Base-by-base conservation (phyloP, 53 echinoderm and acorn worm species). In the Apostichopus leukothele region DNA sequence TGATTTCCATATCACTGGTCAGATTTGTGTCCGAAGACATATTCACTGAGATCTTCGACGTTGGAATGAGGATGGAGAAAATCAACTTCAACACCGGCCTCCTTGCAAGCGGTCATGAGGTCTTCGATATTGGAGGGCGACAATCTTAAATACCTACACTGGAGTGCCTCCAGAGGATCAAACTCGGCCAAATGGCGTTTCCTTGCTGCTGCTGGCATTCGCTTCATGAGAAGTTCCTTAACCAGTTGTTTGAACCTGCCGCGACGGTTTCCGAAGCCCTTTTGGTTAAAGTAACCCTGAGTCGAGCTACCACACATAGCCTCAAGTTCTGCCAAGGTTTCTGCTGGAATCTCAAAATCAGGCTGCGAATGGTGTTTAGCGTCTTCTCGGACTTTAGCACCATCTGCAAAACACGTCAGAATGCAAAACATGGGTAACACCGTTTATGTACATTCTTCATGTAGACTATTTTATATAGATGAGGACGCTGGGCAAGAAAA, bases 11-110 rank as follows among this genome's bases (percentile, higher is more conserved):
- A 39, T 39, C 39, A 39, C 39, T 39, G 39, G 39, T 39, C 39
- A 39, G 39, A 39, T 39, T 39, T 39, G 39, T 53, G 78, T 78
- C 86, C 92, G 83, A 97, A 97, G 0, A 97, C 94, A 75, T 88
- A 90, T 60, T 94, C 89, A 27, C 73, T 88, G 20, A 93, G 67
- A 63, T 97, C 90, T 1, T 93, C 88, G 16, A 97, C 92, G 78
- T 90, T 83, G 68, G 92, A 94, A 86, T 97, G 95, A 16, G 98
- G 94, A 61, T 97, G 98, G 5, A 94, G 78, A 39, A 39, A 39
- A 10, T 88, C 94, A 85, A 95, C 93, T 9, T 91, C 89, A 23
- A 95, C 84, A 19, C 98, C 98, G 18, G 90, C 83, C 0, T 97
- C 94, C 21, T 67, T 92, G 81, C 98, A 97, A 88, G 94, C 92